Conservation (phyloP, 1,140 invertebrate species). For the Papilio polyxenes region DNA sequence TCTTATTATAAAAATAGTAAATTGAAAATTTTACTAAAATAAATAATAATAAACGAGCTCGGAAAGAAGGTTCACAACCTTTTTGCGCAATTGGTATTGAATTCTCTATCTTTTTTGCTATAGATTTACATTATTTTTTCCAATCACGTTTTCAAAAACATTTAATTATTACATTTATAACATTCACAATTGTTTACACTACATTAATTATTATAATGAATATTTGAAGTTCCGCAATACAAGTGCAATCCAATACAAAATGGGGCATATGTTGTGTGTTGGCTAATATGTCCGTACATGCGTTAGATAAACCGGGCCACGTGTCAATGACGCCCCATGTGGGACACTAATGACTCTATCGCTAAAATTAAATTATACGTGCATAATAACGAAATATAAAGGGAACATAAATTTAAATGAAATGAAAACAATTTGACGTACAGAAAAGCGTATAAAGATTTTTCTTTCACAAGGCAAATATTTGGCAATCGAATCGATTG, state of each 20-base stretch:
- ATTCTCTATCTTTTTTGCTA: no score
- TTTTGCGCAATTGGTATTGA: no score
- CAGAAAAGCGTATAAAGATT: not conserved
- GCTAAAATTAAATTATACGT: not conserved
- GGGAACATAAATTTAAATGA: no score
- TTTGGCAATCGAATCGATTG: not conserved
- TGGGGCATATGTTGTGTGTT: not conserved
- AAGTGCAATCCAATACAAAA: slow-evolving; percentile 7
- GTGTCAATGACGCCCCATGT: slow-evolving; percentile 6
- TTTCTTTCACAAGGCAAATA: not conserved
- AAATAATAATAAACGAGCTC: no score
- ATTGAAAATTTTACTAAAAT: no score
- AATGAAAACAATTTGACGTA: no score
- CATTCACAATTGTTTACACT: not conserved
- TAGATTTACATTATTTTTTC: no score
- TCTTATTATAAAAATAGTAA: no score
- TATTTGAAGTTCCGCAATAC: not conserved
- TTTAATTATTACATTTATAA: no score
- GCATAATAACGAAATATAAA: not conserved
- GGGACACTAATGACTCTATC: not conserved
- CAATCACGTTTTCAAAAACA: no score
- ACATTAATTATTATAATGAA: not conserved
- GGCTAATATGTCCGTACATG: not conserved
- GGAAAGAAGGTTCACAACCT: no score
- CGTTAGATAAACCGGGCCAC: slow-evolving; percentile 1